These are phyloP conservation scores for Petrocephalus sullivani DNA, from an alignment of 2,797 vertebrate species.

Conservation along the genomic window DNA sequence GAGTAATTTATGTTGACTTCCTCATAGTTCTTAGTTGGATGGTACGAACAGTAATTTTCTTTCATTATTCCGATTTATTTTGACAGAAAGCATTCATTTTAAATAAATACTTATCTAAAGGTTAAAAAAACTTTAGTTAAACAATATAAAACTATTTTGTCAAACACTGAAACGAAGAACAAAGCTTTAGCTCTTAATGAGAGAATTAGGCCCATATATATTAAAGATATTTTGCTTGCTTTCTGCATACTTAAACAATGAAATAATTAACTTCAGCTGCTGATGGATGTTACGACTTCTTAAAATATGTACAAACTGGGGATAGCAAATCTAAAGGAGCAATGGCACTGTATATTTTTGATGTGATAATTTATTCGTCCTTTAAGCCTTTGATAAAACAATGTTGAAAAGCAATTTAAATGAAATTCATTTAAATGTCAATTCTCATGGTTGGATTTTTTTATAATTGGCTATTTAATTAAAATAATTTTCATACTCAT, in stretches of 20 bases:
- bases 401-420: conserved; percentile 99
- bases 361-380: conserved; percentile 99
- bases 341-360: conserved; percentile 95
- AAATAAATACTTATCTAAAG: neutral
- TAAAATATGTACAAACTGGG: conserved; percentile 65
- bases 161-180: conserved; percentile 6
- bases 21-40: neutral
- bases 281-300: conserved; percentile 63
- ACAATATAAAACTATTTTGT: neutral
- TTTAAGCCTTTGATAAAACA: conserved; percentile 99
- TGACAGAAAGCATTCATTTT: neutral
- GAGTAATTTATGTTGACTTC: neutral
- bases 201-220: neutral
- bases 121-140: neutral
- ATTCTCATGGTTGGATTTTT: conserved; percentile 99
- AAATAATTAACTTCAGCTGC: conserved; percentile 29
- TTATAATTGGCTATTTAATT: conserved; percentile 99
- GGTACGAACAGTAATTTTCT: neutral
- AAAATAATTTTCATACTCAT: conserved; percentile 99
- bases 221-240: conserved; percentile 5
- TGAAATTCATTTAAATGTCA: conserved; percentile 99
- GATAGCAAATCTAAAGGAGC: conserved; percentile 86
- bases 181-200: neutral
- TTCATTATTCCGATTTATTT: conserved; percentile 2
- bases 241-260: conserved; percentile 5